These are phyloP conservation scores for Xyrichtys novacula DNA, from an alignment of 2,797 vertebrate genomes.

Conservation along the genomic window DNA sequence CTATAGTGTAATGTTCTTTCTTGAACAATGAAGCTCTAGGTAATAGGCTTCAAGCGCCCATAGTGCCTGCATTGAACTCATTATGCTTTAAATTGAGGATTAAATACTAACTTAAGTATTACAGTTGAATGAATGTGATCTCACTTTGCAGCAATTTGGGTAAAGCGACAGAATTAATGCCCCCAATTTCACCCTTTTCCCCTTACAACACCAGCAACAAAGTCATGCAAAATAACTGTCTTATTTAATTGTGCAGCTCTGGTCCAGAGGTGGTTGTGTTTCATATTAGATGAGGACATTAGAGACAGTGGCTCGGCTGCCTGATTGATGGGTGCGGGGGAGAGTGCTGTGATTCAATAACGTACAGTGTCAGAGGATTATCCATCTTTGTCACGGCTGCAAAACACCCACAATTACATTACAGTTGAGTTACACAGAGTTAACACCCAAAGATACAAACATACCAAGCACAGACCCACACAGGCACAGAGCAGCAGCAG, in stretches of 20 bases:
- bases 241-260: not conserved
- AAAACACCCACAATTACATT: conserved; percentile 65
- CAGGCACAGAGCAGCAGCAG: conserved; percentile 27
- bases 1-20: too few species aligned
- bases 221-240: not conserved
- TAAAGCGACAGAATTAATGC: conserved; percentile 18
- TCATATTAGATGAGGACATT: conserved; percentile 23
- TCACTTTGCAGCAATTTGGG: too few species aligned
- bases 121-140: too few species aligned
- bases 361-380: conserved; percentile 43
- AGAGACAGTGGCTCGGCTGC: conserved; percentile 22
- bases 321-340: conserved; percentile 58
- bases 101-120: too few species aligned
- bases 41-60: too few species aligned
- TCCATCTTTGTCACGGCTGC: conserved; percentile 56
- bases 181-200: conserved; percentile 19
- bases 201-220: conserved; percentile 1
- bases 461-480: not conserved
- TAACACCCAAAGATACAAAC: conserved; percentile 35
- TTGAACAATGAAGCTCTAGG: too few species aligned
- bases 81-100: too few species aligned
- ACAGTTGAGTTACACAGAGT: conserved; percentile 26
- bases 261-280: not conserved
- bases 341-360: conserved; percentile 58
- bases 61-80: too few species aligned